These are phyloP conservation scores for Apis mellifera DNA, from an alignment of 1,140 invertebrate genomes.

Conservation along the genomic window DNA sequence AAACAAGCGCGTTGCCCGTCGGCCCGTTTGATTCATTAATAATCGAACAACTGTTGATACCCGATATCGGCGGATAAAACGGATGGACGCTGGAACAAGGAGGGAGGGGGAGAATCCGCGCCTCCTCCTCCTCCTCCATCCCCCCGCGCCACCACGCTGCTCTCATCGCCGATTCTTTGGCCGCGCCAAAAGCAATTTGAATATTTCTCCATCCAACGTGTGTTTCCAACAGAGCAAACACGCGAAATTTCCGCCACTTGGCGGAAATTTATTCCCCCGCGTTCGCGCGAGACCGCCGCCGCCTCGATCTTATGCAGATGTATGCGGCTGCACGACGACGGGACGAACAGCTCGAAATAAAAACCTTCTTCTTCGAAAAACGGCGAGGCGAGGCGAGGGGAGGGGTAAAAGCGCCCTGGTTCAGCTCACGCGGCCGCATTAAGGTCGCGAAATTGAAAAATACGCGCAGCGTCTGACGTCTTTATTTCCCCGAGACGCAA, in stretches of 20 bases:
- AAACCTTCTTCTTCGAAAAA: neutral
- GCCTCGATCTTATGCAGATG: conserved; percentile 8
- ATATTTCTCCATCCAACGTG: conserved; percentile 2
- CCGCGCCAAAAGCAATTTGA: conserved; percentile 25
- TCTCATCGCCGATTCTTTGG: neutral
- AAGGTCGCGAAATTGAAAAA: conserved; percentile 30
- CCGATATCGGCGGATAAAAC: neutral
- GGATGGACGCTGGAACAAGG: neutral
- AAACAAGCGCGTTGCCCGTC: neutral
- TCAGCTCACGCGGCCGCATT: neutral
- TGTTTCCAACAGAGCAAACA: neutral
- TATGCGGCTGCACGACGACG: conserved; percentile 8
- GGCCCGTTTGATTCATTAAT: conserved; percentile 28
- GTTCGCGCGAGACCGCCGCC: neutral
- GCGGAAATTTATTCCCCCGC: conserved; percentile 2
- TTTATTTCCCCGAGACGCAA: neutral
- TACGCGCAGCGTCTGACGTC: neutral
- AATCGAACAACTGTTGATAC: conserved; percentile 61
- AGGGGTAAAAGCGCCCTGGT: neutral
- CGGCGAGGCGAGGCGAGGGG: too few relatives aligned
- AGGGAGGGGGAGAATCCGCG: neutral
- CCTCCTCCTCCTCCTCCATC: too few relatives aligned
- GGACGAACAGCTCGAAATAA: conserved; percentile 7
- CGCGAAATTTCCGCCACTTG: conserved; percentile 7
- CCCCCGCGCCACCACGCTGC: too few relatives aligned